Base-by-base conservation (phyloP, 2,113 vertebrate species). In the Pterocles orientalis region DNA sequence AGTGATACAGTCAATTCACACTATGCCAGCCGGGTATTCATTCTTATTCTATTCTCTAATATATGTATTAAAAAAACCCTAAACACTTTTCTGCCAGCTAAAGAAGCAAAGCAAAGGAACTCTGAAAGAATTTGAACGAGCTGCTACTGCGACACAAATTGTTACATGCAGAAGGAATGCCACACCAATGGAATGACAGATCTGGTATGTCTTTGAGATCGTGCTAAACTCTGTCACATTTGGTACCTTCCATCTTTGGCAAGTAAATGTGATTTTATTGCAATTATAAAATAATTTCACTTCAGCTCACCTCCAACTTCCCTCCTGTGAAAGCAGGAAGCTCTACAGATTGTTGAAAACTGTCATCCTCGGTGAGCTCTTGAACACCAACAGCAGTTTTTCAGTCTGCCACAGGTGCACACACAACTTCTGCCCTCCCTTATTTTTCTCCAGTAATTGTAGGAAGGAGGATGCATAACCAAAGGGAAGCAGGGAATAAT, bases 1-100 rank as follows among this genome's bases (percentile, higher is more conserved):
- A 94, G 43, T 58, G 82, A 90, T 92, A 56, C 21, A 92, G 86
- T 96, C 90, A 92, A 96, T 96, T 96, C 95, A 86, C 90, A 90
- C 88, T 81, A 34, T 41, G 56, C 82, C 92, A 93, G 95, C 92
- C 96, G 94, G 88, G 16, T 90, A 78, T 96, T 94, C 90, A 90
- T 90, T 95, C 94, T 89, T 96, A 72, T 77, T 88, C 93, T 88
- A n/a, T 92, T 91, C 79, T 77, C 80, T 93, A 72, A 68, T 92
- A 95, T 12, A 84, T 84, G 54, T 87, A 94, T 94, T 70, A 14
- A 72, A 28, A 86, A 39, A 43, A 2, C 0, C 16, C 48, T 58
- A 70, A 92, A 80, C 56, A 60, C 34, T 88, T 90, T 25, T 24
- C 80, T 92, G 64, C 76, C 72, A 93, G 76, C 34, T 86, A 88